Evolutionary conservation across 2,113 vertebrate genomes (phyloP).

Genomic region (Urocolius indicus): DNA sequence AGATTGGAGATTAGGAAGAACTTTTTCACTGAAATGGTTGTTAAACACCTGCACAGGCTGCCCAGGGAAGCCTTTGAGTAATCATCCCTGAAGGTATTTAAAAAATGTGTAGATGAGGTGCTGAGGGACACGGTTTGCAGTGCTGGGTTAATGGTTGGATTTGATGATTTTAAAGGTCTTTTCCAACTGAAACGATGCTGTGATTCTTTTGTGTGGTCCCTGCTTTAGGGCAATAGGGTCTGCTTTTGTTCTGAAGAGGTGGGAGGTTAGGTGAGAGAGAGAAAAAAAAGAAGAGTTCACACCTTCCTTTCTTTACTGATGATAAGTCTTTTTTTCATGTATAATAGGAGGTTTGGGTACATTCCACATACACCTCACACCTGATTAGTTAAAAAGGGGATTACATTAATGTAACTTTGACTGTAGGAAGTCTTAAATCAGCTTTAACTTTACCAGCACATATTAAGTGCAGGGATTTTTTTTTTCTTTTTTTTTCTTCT

Average conservation of each 20-base stretch:
- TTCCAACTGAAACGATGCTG: no score
- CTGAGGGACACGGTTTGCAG: no score
- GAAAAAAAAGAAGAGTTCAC: not conserved
- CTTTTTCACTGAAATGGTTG: no score
- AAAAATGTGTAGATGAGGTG: no score
- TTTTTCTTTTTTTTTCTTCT: not conserved
- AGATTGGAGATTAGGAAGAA: no score
- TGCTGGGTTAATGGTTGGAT: no score
- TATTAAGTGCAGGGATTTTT: not conserved
- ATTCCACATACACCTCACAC: not conserved
- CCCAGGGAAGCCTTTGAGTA: no score
- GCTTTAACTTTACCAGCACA: not conserved
- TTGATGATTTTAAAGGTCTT: no score
- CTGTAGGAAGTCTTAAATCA: not conserved
- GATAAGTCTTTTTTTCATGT: not conserved
- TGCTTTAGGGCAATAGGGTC: not conserved
- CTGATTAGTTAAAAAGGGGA: conserved; percentile 1
- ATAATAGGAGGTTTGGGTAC: not conserved
- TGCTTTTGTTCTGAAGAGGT: not conserved
- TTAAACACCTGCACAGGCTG: no score
- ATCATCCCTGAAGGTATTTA: no score
- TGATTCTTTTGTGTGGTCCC: not conserved
- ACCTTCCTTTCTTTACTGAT: not conserved
- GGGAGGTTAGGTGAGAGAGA: not conserved
- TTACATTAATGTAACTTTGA: not conserved